Percentiles rank a stretch among this genome's conserved stretches.
Evolutionary conservation across 2,888 invertebrate species (phyloP).

Genomic region (Alloscopus bannaensis): DNA sequence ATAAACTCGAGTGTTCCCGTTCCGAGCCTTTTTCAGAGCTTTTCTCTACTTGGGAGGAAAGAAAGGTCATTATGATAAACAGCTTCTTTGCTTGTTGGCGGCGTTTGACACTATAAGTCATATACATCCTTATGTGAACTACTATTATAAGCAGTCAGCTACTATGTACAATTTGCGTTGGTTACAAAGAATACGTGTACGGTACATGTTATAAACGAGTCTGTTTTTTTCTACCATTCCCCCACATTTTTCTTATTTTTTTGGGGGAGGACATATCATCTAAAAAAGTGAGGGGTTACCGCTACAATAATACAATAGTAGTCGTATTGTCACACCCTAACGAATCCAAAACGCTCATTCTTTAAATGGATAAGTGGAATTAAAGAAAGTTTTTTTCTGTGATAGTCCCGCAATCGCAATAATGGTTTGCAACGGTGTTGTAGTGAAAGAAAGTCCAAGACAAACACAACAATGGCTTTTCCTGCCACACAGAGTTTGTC

Average conservation of each 20-base stretch:
- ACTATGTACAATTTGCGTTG: too few relatives aligned
- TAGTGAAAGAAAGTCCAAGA: neutral
- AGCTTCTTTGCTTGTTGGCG: slow-evolving; percentile 4
- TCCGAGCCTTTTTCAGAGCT: neutral
- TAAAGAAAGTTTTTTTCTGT: neutral
- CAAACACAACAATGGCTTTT: neutral
- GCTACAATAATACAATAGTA: slow-evolving; percentile 3
- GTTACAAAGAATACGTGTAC: too few relatives aligned
- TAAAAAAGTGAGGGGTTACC: neutral
- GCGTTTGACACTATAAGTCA: neutral
- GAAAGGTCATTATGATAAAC: slow-evolving; percentile 13
- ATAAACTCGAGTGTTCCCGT: neutral
- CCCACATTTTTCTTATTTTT: too few relatives aligned
- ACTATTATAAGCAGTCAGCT: too few relatives aligned
- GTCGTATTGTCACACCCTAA: slow-evolving; percentile 14
- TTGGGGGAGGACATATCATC: too few relatives aligned
- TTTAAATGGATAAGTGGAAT: slow-evolving; percentile 1
- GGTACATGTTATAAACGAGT: too few relatives aligned
- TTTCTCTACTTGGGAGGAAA: neutral
- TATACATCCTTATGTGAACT: too few relatives aligned
- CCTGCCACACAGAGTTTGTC: neutral
- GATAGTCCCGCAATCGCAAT: neutral
- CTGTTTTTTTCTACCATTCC: neutral
- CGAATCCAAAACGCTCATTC: slow-evolving; percentile 1
- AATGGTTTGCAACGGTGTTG: slow-evolving; percentile 13